Percentiles rank a stretch among this genome's conserved stretches.
Evolutionary conservation across 2,888 invertebrate species (phyloP).

Genomic region (Blera fallax): DNA sequence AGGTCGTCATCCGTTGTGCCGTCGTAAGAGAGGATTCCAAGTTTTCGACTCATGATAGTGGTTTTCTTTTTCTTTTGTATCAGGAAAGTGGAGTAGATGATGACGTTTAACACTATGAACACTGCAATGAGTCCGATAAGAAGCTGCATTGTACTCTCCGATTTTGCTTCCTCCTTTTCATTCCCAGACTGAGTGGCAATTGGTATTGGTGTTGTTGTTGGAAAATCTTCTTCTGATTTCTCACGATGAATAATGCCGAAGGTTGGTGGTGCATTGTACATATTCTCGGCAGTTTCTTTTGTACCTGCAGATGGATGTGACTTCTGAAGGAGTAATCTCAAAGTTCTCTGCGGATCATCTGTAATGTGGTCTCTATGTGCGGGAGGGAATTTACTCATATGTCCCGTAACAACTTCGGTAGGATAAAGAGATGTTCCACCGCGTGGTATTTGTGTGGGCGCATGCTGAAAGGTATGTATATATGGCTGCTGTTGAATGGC

Average conservation of each 20-base stretch:
- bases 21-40: slow-evolving; percentile 80
- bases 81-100: slow-evolving; percentile 79
- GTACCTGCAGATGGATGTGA: slow-evolving; percentile 70
- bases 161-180: slow-evolving; percentile 82
- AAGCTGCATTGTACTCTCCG: slow-evolving; percentile 85
- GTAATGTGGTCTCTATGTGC: slow-evolving; percentile 76
- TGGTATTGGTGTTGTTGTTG: slow-evolving; percentile 27
- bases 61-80: slow-evolving; percentile 78
- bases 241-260: slow-evolving; percentile 74
- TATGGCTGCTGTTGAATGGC: slow-evolving; percentile 78
- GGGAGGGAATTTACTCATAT: slow-evolving; percentile 81
- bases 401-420: slow-evolving; percentile 79
- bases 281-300: slow-evolving; percentile 77
- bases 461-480: slow-evolving; percentile 68
- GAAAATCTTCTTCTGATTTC: slow-evolving; percentile 1
- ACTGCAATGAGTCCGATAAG: slow-evolving; percentile 86
- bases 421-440: slow-evolving; percentile 75
- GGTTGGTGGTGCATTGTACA: slow-evolving; percentile 81
- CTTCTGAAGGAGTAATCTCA: slow-evolving; percentile 79
- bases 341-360: slow-evolving; percentile 80
- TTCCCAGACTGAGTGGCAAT: slow-evolving; percentile 53
- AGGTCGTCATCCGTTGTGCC: slow-evolving; percentile 81
- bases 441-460: slow-evolving; percentile 75
- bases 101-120: slow-evolving; percentile 88
- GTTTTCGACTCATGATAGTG: slow-evolving; percentile 77